These are phyloP conservation scores for Wiebesia pumilae DNA, from an alignment of 1,140 invertebrate genomes.

Conservation along the genomic window DNA sequence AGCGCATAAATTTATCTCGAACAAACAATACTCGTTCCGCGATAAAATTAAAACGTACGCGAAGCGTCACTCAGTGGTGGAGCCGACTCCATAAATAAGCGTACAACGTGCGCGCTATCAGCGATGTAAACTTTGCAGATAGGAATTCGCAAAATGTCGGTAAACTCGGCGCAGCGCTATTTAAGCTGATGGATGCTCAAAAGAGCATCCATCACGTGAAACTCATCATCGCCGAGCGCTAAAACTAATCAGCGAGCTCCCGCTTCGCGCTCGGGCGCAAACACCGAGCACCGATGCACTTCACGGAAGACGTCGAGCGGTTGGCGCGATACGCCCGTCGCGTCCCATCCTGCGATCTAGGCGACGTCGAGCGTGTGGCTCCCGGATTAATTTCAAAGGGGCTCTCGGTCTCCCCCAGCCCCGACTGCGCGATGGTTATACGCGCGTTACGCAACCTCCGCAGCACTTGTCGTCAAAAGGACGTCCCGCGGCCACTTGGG, in stretches of 20 bases:
- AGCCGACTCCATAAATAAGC: conserved; percentile 11
- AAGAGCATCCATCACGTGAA: conserved; percentile 9
- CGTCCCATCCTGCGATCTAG: not conserved
- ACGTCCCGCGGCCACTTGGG: not conserved
- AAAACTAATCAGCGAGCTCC: conserved; percentile 22
- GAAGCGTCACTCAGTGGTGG: not conserved
- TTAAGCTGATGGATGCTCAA: no score
- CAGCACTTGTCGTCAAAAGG: not conserved
- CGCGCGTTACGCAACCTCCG: not conserved
- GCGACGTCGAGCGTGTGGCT: not conserved
- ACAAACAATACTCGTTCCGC: conserved; percentile 16
- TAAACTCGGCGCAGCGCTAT: not conserved
- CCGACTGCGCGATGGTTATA: not conserved
- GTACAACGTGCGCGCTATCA: conserved; percentile 7
- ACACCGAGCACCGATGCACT: not conserved
- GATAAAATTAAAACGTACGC: conserved; percentile 38
- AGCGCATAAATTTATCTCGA: conserved; percentile 24
- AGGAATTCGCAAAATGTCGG: conserved; percentile 32
- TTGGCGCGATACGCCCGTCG: not conserved
- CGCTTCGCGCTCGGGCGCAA: no score
- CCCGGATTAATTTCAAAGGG: conserved; percentile 38
- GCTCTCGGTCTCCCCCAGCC: not conserved
- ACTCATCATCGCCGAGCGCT: not conserved
- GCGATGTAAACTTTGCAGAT: not conserved
- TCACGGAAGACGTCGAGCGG: not conserved